Evolutionary conservation across 2,113 vertebrate species (phyloP).

Genomic region (Carassius carassius): DNA sequence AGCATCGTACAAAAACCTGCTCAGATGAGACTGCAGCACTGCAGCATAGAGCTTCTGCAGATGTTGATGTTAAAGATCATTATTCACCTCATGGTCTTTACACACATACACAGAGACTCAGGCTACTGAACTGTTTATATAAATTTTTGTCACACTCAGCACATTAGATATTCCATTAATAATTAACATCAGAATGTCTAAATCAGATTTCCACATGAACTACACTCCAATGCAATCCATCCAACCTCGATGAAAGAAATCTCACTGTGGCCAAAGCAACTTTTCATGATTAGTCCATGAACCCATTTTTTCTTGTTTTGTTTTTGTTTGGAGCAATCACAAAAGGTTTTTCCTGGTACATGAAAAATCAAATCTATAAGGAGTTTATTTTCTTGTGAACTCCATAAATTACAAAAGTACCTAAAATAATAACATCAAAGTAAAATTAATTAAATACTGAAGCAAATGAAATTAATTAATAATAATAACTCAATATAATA

Average conservation of each 20-base stretch:
- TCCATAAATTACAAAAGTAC: neutral
- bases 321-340: no score
- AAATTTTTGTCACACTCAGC: constrained; percentile 51
- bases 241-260: no score
- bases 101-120: neutral
- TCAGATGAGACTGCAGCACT: neutral
- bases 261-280: no score
- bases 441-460: neutral
- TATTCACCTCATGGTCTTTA: neutral
- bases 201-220: neutral
- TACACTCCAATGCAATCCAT: neutral
- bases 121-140: neutral
- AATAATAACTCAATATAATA: no score
- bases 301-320: no score
- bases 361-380: no score
- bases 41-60: neutral
- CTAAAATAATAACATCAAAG: neutral
- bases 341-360: no score
- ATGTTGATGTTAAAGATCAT: neutral
- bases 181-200: no score
- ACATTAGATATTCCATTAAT: no score
- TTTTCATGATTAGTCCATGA: no score
- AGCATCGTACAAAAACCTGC: constrained; percentile 11
- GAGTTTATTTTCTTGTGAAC: neutral
- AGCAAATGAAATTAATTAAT: neutral